Evolutionary conservation across 2,797 vertebrate species (phyloP).

Genomic region (Mormyrus proboscirostris): DNA sequence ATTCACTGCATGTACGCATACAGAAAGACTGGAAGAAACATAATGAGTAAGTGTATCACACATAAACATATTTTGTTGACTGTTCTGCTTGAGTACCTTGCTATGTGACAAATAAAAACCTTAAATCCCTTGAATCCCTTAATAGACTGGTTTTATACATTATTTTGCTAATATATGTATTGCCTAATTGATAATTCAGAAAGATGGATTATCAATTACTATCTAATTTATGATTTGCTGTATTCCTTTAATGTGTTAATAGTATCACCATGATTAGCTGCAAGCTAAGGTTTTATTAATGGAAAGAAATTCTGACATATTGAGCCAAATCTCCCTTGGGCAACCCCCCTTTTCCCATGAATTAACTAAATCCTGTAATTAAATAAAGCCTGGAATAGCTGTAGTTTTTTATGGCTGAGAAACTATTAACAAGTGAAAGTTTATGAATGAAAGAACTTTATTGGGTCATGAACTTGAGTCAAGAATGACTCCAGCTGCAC

Average conservation of each 20-base stretch:
- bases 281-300: slow-evolving; percentile 1
- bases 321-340: slow-evolving; percentile 4
- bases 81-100: background rate
- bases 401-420: background rate
- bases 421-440: slow-evolving; percentile 2
- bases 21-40: background rate
- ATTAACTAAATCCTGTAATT: slow-evolving; percentile 11
- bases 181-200: background rate
- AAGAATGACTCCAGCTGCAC: background rate
- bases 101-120: background rate
- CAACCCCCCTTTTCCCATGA: background rate
- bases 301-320: background rate
- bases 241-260: background rate
- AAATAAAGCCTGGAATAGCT: background rate
- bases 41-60: background rate
- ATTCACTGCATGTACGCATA: background rate
- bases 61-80: background rate
- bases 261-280: background rate
- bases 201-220: background rate
- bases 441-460: slow-evolving; percentile 8
- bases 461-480: background rate
- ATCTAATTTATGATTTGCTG: background rate
- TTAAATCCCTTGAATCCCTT: background rate
- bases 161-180: slow-evolving; percentile 3
- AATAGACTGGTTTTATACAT: background rate